Percentiles rank a stretch among this genome's conserved stretches.
Conservation (phyloP, 1,140 invertebrate species). For the Caenorhabditis tropicalis region DNA sequence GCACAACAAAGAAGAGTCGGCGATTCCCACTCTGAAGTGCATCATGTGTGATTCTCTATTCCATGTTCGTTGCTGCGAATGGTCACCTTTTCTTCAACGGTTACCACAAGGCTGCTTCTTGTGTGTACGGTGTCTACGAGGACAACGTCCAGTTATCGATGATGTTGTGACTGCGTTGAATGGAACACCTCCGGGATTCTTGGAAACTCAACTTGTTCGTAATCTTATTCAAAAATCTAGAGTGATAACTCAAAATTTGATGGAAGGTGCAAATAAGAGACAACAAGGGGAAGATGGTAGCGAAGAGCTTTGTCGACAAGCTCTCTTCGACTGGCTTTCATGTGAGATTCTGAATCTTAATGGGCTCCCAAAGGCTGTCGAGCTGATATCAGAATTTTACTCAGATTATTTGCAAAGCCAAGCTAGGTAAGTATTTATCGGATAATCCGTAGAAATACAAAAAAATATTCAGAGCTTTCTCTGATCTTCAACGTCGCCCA, state of each 20-base stretch:
- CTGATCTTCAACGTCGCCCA: neutral
- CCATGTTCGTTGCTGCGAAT: slow-evolving; percentile 47
- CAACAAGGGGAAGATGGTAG: neutral
- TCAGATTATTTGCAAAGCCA: neutral
- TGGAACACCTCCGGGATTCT: neutral
- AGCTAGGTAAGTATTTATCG: neutral
- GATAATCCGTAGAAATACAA: neutral
- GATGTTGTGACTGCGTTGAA: slow-evolving; percentile 16
- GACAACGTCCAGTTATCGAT: slow-evolving; percentile 51
- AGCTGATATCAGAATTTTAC: neutral
- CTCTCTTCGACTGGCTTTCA: neutral
- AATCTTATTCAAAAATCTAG: slow-evolving; percentile 24
- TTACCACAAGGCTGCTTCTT: slow-evolving; percentile 51
- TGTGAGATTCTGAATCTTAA: slow-evolving; percentile 20
- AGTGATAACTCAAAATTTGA: slow-evolving; percentile 51
- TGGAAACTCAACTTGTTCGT: slow-evolving; percentile 12
- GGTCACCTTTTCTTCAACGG: slow-evolving; percentile 42
- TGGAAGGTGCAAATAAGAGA: neutral
- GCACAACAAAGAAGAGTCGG: neutral
- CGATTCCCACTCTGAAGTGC: neutral
- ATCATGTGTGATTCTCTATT: slow-evolving; percentile 40
- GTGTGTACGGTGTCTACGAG: slow-evolving; percentile 56
- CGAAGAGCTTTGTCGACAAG: neutral
- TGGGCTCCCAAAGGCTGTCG: neutral
- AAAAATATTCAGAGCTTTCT: neutral